Base-by-base conservation (phyloP, 2,113 vertebrate genomes). In the Varanus salvator region DNA sequence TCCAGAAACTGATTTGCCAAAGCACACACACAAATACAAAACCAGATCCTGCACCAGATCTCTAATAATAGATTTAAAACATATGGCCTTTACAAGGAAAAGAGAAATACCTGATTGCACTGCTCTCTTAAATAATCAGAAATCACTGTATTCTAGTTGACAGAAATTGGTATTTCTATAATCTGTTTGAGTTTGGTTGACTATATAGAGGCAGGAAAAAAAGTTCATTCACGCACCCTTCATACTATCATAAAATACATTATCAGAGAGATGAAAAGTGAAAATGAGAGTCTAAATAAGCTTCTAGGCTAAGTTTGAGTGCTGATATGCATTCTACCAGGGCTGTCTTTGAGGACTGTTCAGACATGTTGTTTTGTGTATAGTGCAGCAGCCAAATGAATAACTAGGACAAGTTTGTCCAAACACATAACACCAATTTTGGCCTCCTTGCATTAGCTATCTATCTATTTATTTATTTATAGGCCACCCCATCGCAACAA, bases 1-100 rank as follows among this genome's bases (percentile, higher is more conserved):
- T 96, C 94, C 90, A 94, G 86, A 96, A 89, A 71, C 50, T 80
- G 50, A 80, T 4, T 82, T 44, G 80, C 83, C 60, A 78, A 83
- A 54, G 50, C 29, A 92, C 80, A 50, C 78, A 44, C 27, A 25
- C 66, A 86, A 74, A 71, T 14, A 2, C 14, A 60, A 1, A 31
- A 75, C 25, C 82, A 64, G 57, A 60, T 44, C 38, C 38, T 44
- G 38, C 38, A 44, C 38, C 8, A 60, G 57, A 60, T 60, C 57
- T 60, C 57, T 54, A 54, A 29, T 54, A n/a, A 50, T 11, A 91
- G 75, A 71, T 60, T 50, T 48, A 23, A 82, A 23, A 64, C 27
- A 8, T 80, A 68, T 15, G 15, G 57, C n/a, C 31, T 82, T 50
- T 60, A 80, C 29, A 76, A 52, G 31, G n/a, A 66, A 84, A 87